These are phyloP conservation scores for Argyresthia goedartella DNA, from an alignment of 2,888 invertebrate genomes.

Conservation along the genomic window DNA sequence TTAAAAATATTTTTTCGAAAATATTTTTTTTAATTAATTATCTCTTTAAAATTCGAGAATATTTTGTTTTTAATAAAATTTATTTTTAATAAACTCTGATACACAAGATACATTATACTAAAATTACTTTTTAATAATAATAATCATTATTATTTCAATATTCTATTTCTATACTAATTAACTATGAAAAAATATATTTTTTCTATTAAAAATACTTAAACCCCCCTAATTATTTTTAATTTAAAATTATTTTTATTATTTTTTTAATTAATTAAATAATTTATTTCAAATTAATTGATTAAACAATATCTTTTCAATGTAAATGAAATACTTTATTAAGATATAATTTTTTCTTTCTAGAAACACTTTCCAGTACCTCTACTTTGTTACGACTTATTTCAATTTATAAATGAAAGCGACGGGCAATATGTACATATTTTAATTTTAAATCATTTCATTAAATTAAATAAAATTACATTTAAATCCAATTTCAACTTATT, in stretches of 20 bases:
- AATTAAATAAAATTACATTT: constrained; percentile 72
- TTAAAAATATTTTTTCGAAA: constrained; percentile 73
- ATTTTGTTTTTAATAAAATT: too few relatives aligned
- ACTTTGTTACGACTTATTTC: constrained; percentile 88
- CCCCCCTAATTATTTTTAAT: constrained; percentile 33
- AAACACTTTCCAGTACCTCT: constrained; percentile 81
- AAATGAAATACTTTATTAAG: constrained; percentile 76
- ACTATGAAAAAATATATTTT: constrained; percentile 56
- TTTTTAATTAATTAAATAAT: constrained; percentile 39
- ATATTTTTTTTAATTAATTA: constrained; percentile 70
- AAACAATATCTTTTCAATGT: constrained; percentile 73
- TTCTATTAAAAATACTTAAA: constrained; percentile 62
- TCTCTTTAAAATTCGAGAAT: constrained; percentile 76
- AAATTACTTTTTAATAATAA: too few relatives aligned
- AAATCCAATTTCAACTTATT: constrained; percentile 72
- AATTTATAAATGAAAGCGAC: constrained; percentile 78
- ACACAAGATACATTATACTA: too few relatives aligned
- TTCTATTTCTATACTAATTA: constrained; percentile 32
- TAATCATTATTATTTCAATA: too few relatives aligned
- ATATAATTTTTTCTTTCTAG: constrained; percentile 75
- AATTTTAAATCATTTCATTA: constrained; percentile 73
- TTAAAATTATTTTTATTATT: constrained; percentile 62
- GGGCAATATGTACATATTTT: constrained; percentile 84
- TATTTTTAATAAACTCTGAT: too few relatives aligned
- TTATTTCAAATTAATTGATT: constrained; percentile 45